A percentile compares a stretch with the other conserved stretches of the same genome.
These are phyloP conservation scores for Blera fallax DNA, from an alignment of 2,888 invertebrate species.

Conservation along the genomic window DNA sequence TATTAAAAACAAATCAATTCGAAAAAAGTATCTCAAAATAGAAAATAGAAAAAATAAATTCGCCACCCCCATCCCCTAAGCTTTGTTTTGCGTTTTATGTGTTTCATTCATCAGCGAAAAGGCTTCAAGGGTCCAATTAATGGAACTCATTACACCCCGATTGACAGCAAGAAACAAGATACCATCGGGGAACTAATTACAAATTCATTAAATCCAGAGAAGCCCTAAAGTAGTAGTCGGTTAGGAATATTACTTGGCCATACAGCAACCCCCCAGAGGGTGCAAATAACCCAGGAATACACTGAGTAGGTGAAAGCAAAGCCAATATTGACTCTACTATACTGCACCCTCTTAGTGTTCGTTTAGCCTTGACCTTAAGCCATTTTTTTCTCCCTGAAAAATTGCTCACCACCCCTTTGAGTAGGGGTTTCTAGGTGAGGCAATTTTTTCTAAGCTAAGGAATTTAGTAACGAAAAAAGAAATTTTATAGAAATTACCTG, in stretches of 20 bases:
- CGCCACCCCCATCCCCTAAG: not conserved
- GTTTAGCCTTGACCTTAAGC: slow-evolving; percentile 48
- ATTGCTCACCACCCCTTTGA: not conserved
- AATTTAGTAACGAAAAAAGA: not conserved
- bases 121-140: slow-evolving; percentile 40
- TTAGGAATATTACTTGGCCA: not conserved
- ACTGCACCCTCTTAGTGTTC: not conserved
- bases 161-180: slow-evolving; percentile 16
- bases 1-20: slow-evolving; percentile 14
- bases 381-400: slow-evolving; percentile 17
- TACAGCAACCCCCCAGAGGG: not conserved
- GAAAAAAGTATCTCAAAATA: slow-evolving; percentile 11
- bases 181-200: slow-evolving; percentile 29
- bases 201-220: slow-evolving; percentile 26
- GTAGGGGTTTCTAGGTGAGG: too few species aligned
- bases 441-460: too few species aligned
- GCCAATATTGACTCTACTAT: slow-evolving; percentile 34
- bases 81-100: not conserved
- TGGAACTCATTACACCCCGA: slow-evolving; percentile 11
- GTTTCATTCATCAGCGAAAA: not conserved
- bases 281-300: not conserved
- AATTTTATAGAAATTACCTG: slow-evolving; percentile 83
- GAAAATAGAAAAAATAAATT: slow-evolving; percentile 27
- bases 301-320: slow-evolving; percentile 23
- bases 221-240: slow-evolving; percentile 26